These are phyloP conservation scores for Habrosyne pyritoides DNA, from an alignment of 2,888 invertebrate species.

Conservation along the genomic window DNA sequence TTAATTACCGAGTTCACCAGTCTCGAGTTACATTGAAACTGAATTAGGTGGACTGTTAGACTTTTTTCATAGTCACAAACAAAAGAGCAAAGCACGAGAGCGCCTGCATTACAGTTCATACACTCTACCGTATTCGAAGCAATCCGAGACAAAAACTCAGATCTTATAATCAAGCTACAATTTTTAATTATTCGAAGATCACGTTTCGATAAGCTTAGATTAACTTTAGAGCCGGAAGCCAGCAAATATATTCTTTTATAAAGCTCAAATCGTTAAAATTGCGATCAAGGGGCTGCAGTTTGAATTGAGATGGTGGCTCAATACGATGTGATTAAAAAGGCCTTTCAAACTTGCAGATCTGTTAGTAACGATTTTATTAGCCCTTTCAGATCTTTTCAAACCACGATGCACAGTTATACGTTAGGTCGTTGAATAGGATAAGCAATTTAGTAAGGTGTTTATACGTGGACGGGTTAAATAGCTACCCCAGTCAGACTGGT, in stretches of 20 bases:
- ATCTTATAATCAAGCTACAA: background rate
- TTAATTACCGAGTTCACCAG: constrained; percentile 65
- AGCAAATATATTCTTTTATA: background rate
- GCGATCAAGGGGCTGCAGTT: background rate
- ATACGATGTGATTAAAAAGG: background rate
- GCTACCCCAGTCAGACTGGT: constrained; percentile 60
- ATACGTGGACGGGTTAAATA: constrained; percentile 41
- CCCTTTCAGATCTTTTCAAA: background rate
- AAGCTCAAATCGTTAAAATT: background rate
- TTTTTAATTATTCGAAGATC: background rate
- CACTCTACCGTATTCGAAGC: too few relatives aligned
- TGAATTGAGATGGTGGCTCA: too few relatives aligned
- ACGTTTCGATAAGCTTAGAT: background rate
- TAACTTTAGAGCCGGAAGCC: background rate
- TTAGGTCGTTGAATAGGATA: background rate
- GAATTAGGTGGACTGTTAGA: constrained; percentile 31
- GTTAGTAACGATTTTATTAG: background rate
- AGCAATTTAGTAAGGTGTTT: constrained; percentile 27
- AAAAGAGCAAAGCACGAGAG: background rate
- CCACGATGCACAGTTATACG: background rate
- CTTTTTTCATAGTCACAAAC: background rate
- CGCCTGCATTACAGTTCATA: background rate
- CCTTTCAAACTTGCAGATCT: background rate
- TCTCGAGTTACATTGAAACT: constrained; percentile 50
- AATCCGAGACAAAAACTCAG: background rate